Evolutionary conservation across 2,113 vertebrate species (phyloP).

Genomic region (Phalacrocorax brasilianus): DNA sequence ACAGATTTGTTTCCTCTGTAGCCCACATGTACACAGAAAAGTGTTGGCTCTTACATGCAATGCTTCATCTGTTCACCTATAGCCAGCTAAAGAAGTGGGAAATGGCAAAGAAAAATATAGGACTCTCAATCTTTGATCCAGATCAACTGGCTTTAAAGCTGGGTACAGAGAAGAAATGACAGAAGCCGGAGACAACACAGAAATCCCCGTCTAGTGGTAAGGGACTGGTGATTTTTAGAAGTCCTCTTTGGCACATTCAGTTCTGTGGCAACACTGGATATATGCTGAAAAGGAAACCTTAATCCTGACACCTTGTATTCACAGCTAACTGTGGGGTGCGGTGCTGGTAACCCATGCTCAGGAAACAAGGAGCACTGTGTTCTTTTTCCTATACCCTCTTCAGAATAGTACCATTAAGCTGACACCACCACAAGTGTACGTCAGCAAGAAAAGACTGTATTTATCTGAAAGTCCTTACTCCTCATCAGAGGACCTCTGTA

Average conservation of each 20-base stretch:
- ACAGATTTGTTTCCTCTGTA: not conserved
- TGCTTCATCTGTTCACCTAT: not conserved
- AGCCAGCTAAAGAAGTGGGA: not conserved
- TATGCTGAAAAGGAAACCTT: not conserved
- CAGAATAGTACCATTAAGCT: not conserved
- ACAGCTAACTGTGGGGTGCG: not conserved
- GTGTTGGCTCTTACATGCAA: not conserved
- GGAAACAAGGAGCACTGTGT: not conserved
- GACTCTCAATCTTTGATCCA: not conserved
- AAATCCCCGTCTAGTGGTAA: not conserved
- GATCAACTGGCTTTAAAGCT: not conserved
- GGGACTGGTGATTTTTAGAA: not conserved
- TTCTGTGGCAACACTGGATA: not conserved
- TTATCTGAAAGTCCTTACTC: not conserved
- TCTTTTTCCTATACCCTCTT: not conserved
- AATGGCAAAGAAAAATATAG: not conserved
- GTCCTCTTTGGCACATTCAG: not conserved
- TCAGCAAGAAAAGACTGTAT: not conserved
- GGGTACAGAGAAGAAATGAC: not conserved
- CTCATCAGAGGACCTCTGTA: not conserved
- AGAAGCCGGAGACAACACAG: not conserved
- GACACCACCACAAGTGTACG: not conserved
- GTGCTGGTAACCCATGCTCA: not conserved
- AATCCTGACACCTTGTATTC: not conserved
- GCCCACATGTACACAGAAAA: not conserved